Percentiles rank a stretch among this genome's conserved stretches.
Evolutionary conservation across 92 coral and sea anemone species (phyloP).

Genomic region (Zoanthus sansibaricus): DNA sequence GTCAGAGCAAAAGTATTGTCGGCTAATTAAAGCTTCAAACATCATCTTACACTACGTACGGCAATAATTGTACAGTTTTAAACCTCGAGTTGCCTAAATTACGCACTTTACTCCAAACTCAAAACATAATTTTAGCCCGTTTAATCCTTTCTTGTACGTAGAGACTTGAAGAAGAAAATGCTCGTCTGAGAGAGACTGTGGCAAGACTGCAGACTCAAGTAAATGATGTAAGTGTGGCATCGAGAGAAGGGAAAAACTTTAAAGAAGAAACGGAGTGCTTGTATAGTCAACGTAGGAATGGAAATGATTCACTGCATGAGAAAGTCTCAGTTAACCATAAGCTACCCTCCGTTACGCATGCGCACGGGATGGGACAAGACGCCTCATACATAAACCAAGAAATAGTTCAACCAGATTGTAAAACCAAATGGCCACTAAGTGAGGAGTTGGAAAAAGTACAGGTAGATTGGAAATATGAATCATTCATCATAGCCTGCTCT

Average conservation of each 20-base stretch:
- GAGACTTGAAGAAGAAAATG: conserved; percentile 44
- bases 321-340: not conserved
- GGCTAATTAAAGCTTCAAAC: too few relatives aligned
- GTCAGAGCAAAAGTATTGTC: too few relatives aligned
- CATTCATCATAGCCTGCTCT: too few relatives aligned
- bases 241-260: conserved; percentile 14
- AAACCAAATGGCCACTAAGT: conserved; percentile 34
- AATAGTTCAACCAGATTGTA: not conserved
- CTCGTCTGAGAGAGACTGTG: conserved; percentile 34
- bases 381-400: not conserved
- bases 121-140: not conserved
- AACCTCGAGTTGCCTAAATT: too few relatives aligned
- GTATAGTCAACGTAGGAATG: conserved; percentile 16
- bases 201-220: conserved; percentile 32
- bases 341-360: not conserved
- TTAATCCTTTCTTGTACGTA: not conserved
- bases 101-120: not conserved
- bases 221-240: conserved; percentile 28
- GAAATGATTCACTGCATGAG: not conserved
- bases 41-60: too few relatives aligned
- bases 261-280: conserved; percentile 4
- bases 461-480: not conserved
- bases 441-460: conserved; percentile 34
- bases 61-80: too few relatives aligned
- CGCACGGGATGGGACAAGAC: not conserved